Evolutionary conservation across 1,140 invertebrate species (phyloP), one percentile per base, ranked within the genome.

Genomic region (Drosophila seguyi): DNA sequence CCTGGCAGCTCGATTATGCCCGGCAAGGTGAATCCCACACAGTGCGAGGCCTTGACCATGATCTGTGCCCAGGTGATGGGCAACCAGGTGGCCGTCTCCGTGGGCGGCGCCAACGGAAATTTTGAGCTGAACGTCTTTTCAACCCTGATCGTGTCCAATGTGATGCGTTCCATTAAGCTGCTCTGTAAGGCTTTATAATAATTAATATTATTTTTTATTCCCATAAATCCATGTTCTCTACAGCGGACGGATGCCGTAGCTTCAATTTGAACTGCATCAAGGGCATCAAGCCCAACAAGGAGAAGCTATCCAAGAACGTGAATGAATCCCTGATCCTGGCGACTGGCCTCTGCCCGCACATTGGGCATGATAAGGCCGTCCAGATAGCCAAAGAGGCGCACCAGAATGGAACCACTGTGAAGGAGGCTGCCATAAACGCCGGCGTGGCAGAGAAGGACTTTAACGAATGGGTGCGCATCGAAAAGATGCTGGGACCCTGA

Each of bases 121-220:
- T 99, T 99, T 94, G 98, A 99, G 93, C 94, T 99, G 3, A 99
- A 99, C 93, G 98, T 99, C 1, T 99, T 99, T 93, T 99, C 99
- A 92, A 98, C 99, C 3, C 94, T 99, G 93, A 99, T 99, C 62
- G 97, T 98, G 0, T 94, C 97, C 4, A 99, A 99, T 94, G 97
- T 99, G 8, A 93, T 99, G 42, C 94, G 96, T 75, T 99, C 99
- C 4, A 97, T 98, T 16, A 94, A 97, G 52, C 94, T 99, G 1
- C 93, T 99, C 5, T 97, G 96, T 82, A 91, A 94, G 92, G 92
- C 14, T 4, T 10, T 27, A 16, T 5, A 48, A 27, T n/a, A 27
- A 48, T n/a, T 4, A 27, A 6, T 29, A 6, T 11, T n/a, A 27
- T 25, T 25, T 47, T 7, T 3, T 25, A n/a, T 10, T n/a, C 16